A percentile compares a stretch with the other conserved stretches of the same genome.
These are phyloP conservation scores for Arge pagana DNA, from an alignment of 2,888 invertebrate genomes.

Conservation along the genomic window DNA sequence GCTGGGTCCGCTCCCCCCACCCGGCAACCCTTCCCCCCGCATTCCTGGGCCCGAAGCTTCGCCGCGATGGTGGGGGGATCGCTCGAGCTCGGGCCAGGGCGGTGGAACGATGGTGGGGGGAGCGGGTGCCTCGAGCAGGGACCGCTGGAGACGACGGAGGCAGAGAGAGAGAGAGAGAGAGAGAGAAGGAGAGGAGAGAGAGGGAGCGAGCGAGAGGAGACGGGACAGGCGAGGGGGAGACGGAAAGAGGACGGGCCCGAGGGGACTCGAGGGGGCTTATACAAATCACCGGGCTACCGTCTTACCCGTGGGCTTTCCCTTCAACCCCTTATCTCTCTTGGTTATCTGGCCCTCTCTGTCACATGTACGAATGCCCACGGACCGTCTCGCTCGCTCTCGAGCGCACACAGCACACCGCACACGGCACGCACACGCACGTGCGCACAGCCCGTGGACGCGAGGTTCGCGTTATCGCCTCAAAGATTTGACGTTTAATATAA, in stretches of 20 bases:
- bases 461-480: slow-evolving; percentile 35
- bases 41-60: slow-evolving; percentile 43
- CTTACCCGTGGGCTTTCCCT: slow-evolving; percentile 50
- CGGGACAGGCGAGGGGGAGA: no score
- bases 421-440: slow-evolving; percentile 12
- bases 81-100: slow-evolving; percentile 41
- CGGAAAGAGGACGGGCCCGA: slow-evolving; percentile 29
- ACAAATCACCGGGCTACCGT: slow-evolving; percentile 58
- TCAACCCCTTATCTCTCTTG: slow-evolving; percentile 42
- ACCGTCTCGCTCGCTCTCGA: neutral
- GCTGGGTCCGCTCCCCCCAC: slow-evolving; percentile 49
- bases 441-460: neutral
- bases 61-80: slow-evolving; percentile 36
- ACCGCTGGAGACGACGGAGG: neutral
- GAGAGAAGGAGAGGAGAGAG: slow-evolving; percentile 13
- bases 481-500: slow-evolving; percentile 40
- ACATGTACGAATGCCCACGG: slow-evolving; percentile 22
- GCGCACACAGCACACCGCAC: slow-evolving; percentile 19
- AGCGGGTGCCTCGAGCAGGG: neutral
- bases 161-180: no score
- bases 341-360: slow-evolving; percentile 34
- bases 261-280: slow-evolving; percentile 54
- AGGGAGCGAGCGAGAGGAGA: no score
- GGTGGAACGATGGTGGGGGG: slow-evolving; percentile 2
- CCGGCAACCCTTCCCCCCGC: slow-evolving; percentile 35